Evolutionary conservation across 2,888 invertebrate genomes (phyloP).

Genomic region (Dione vanillae): DNA sequence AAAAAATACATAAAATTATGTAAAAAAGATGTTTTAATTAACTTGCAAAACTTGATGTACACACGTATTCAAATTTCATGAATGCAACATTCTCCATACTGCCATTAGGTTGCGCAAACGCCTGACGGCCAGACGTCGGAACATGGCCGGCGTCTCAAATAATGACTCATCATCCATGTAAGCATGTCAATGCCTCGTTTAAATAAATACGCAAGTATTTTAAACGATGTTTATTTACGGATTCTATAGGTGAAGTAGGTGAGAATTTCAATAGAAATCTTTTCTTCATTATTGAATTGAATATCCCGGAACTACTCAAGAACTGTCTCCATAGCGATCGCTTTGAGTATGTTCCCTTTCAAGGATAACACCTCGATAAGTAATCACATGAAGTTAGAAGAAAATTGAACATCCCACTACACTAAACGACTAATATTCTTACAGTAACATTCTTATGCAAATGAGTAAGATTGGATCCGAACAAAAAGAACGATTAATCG

Average conservation of each 20-base stretch:
- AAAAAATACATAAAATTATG: too few species aligned
- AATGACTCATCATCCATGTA: slow-evolving; percentile 69
- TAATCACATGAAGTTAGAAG: slow-evolving; percentile 38
- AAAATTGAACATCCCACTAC: slow-evolving; percentile 44
- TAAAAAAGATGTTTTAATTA: background rate
- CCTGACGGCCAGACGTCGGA: slow-evolving; percentile 51
- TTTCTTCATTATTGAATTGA: slow-evolving; percentile 48
- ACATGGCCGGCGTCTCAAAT: slow-evolving; percentile 53
- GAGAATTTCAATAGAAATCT: slow-evolving; percentile 60
- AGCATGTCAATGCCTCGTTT: slow-evolving; percentile 70
- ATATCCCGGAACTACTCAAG: slow-evolving; percentile 30
- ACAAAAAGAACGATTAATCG: slow-evolving; percentile 76
- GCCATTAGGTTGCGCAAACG: slow-evolving; percentile 61
- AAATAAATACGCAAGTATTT: slow-evolving; percentile 67
- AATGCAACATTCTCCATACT: slow-evolving; percentile 49
- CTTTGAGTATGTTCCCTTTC: slow-evolving; percentile 40
- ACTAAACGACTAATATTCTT: slow-evolving; percentile 44
- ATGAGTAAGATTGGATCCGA: slow-evolving; percentile 68
- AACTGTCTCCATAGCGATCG: slow-evolving; percentile 3
- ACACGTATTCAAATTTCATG: slow-evolving; percentile 25
- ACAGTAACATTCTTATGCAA: slow-evolving; percentile 72
- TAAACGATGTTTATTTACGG: slow-evolving; percentile 66
- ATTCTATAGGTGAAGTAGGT: slow-evolving; percentile 55
- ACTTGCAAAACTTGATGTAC: background rate
- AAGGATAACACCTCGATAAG: slow-evolving; percentile 30